These are phyloP conservation scores for Gymnocypris eckloni DNA, from an alignment of 2,797 vertebrate species.

Conservation along the genomic window DNA sequence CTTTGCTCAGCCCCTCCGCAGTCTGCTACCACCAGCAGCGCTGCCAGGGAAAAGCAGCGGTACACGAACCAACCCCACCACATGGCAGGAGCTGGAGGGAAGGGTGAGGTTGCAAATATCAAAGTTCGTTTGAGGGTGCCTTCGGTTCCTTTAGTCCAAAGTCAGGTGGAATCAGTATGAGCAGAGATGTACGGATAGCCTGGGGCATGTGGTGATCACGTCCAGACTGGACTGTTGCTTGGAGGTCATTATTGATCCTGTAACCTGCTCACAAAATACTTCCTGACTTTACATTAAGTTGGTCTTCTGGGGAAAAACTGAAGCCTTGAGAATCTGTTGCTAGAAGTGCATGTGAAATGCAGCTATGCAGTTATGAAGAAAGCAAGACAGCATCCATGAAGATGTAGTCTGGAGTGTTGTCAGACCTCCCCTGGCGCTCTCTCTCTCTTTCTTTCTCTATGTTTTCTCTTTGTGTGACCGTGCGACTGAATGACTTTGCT, in stretches of 20 bases:
- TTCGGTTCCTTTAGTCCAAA: constrained; percentile 6
- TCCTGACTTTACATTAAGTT: constrained; percentile 13
- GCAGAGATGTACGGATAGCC: constrained; percentile 55
- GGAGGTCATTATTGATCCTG: constrained; percentile 57
- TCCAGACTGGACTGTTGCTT: constrained; percentile 64
- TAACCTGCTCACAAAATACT: constrained; percentile 31
- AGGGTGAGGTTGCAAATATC: constrained; percentile 20
- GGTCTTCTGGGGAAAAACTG: constrained; percentile 19
- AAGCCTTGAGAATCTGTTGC: constrained; percentile 45
- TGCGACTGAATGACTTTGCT: constrained; percentile 75
- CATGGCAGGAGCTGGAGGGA: constrained; percentile 68
- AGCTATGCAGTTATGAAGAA: constrained; percentile 47
- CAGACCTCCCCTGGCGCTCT: constrained; percentile 76
- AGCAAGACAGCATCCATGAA: constrained; percentile 49
- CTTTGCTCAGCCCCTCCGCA: constrained; percentile 81
- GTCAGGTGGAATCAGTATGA: constrained; percentile 61
- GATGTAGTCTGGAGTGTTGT: constrained; percentile 65
- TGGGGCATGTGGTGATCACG: constrained; percentile 64
- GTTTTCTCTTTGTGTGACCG: constrained; percentile 53
- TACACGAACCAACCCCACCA: constrained; percentile 70
- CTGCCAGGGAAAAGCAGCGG: constrained; percentile 82
- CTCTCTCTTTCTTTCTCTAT: constrained; percentile 42
- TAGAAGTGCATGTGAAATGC: constrained; percentile 54
- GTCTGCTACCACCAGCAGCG: constrained; percentile 81
- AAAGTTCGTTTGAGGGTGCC: constrained; percentile 21